phyloP scores from a whole-genome alignment of 1,140 invertebrate species.

The Dinothrombium tinctorium region DNA sequence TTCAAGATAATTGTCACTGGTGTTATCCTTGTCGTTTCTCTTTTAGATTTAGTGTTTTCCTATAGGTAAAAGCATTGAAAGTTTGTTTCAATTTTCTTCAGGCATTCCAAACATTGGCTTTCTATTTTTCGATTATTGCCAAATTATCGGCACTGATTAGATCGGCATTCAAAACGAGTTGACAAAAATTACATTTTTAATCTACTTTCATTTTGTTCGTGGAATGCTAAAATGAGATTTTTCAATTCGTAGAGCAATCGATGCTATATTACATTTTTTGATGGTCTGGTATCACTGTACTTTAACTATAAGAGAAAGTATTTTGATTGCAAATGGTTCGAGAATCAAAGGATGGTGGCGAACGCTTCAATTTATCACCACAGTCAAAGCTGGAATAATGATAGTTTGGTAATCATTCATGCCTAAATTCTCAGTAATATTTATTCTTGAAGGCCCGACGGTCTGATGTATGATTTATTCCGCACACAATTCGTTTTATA shows the following conservation, averaged over 20 bases:
- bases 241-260: constrained; percentile 41
- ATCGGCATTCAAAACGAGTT: neutral
- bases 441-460: too few relatives aligned
- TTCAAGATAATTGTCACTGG: constrained; percentile 86
- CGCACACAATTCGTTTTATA: constrained; percentile 77
- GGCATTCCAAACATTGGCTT: neutral
- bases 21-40: constrained; percentile 64
- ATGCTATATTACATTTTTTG: constrained; percentile 82
- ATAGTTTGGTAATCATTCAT: constrained; percentile 48
- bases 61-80: constrained; percentile 34
- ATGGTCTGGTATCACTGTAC: constrained; percentile 99
- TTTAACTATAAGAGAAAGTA: constrained; percentile 91
- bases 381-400: constrained; percentile 70
- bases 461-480: constrained; percentile 65
- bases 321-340: constrained; percentile 42
- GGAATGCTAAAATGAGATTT: constrained; percentile 6
- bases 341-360: constrained; percentile 81
- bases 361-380: constrained; percentile 94
- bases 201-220: neutral
- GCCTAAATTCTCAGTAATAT: neutral
- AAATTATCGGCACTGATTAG: constrained; percentile 29
- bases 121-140: neutral
- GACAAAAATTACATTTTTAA: neutral
- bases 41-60: constrained; percentile 54
- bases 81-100: neutral